Evolutionary conservation across 1,140 invertebrate genomes (phyloP), one percentile per base, ranked within the genome.

Genomic region (Drusus annulatus): DNA sequence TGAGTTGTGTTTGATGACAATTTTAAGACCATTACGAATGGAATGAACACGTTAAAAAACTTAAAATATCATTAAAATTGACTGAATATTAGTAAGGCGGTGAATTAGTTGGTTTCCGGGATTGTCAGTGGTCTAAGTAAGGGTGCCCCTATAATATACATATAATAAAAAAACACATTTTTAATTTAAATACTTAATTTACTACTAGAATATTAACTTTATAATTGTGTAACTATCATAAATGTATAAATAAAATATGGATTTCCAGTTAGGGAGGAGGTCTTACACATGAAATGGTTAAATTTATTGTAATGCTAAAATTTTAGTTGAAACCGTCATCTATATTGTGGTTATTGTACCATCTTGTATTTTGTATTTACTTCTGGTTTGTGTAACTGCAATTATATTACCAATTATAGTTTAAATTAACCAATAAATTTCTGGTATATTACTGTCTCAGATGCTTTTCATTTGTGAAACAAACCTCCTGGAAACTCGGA

Each of bases 221-320:
- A 83, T 69, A 79, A 80, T 83, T 83, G 76, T 81, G 82, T 80
- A 83, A 69, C 79, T 83, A 80, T 81, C 74, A 63, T 80, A 80
- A 82, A 83, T 83, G 81, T 83, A 83, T 80, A 83, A 83, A 82
- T 73, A 23, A 79, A 63, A 74, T 21, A 50, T 50, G 19, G 58
- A 62, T 68, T 68, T 68, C 50, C 62, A 8, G 56, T 76, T 76
- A 76, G 36, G 62, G 17, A 63, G 75, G 60, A 50, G 50, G 50
- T 65, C 76, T 54, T 25, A 78, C 76, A 68, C 62, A 56, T 45
- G 23, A 74, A 74, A 76, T 52, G 52, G 54, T 75, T 60, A 76
- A 76, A 76, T 76, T 62, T 60, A 76, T 60, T 62, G 74, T 76
- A 76, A 56, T 19, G 56, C 54, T 76, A 76, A 60, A 76, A 54